Percentiles rank a stretch among this genome's conserved stretches.
phyloP scores from a whole-genome alignment of 1,140 invertebrate genomes.

The Plectrocnemia conspersa region DNA sequence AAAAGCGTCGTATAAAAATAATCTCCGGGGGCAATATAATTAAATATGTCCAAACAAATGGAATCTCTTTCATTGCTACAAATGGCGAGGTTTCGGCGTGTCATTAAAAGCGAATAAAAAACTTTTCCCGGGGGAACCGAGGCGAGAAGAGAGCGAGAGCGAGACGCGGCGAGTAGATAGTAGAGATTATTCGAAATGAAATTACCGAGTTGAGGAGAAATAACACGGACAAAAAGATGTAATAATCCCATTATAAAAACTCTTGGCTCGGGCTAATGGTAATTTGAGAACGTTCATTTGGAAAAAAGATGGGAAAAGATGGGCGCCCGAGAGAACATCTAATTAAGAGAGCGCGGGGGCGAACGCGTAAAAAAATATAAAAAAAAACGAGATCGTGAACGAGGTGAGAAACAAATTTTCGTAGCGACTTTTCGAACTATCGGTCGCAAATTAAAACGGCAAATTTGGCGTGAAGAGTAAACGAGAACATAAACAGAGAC shows the following conservation, averaged over 20 bases:
- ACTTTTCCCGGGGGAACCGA: constrained; percentile 26
- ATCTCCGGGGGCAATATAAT: constrained; percentile 25
- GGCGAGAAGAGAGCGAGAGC: constrained; percentile 11
- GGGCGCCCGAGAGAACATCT: constrained; percentile 22
- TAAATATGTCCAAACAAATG: constrained; percentile 35
- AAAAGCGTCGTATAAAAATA: constrained; percentile 8
- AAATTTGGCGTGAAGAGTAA: constrained; percentile 22
- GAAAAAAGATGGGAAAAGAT: constrained; percentile 18
- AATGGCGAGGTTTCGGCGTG: constrained; percentile 32
- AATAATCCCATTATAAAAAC: constrained; percentile 37
- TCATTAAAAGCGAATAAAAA: constrained; percentile 33
- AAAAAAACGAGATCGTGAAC: constrained; percentile 17
- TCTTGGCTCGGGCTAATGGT: constrained; percentile 35
- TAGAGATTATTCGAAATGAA: constrained; percentile 36
- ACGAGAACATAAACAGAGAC: constrained; percentile 27
- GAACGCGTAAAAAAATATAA: constrained; percentile 21
- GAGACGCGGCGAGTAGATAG: constrained; percentile 15
- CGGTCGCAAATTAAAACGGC: constrained; percentile 14
- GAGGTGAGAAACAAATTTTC: constrained; percentile 31
- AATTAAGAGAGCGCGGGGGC: constrained; percentile 29
- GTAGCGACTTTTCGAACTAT: constrained; percentile 9
- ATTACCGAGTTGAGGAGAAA: constrained; percentile 34
- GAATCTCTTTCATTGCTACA: constrained; percentile 30
- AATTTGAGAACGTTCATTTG: constrained; percentile 36
- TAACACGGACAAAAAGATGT: constrained; percentile 36